Evolutionary conservation across 2,113 vertebrate species (phyloP).

Genomic region (Corynorhinus townsendii): DNA sequence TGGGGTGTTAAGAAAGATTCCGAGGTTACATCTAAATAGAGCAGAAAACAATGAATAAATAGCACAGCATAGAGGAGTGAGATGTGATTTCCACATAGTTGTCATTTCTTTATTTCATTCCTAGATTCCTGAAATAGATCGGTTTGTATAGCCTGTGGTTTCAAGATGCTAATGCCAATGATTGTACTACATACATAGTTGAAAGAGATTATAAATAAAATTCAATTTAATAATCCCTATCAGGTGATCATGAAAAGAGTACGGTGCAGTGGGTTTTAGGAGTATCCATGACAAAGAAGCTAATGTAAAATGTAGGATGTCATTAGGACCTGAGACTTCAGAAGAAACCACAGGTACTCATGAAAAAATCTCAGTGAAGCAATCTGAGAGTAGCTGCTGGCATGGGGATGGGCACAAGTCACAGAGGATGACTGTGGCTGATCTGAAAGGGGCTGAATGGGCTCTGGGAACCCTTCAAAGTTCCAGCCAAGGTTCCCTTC

Average conservation of each 20-base stretch:
- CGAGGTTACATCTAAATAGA: neutral
- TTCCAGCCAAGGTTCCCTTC: neutral
- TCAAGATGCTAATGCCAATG: neutral
- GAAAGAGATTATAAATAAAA: neutral
- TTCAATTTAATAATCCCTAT: neutral
- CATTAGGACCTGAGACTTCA: neutral
- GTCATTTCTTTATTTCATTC: neutral
- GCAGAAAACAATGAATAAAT: neutral
- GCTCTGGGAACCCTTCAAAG: neutral
- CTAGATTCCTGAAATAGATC: neutral
- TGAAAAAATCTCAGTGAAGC: neutral
- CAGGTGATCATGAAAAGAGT: neutral
- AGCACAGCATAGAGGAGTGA: neutral
- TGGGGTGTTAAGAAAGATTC: neutral
- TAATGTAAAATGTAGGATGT: neutral
- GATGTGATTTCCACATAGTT: no score
- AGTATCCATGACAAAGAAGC: neutral
- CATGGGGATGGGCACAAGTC: accelerated
- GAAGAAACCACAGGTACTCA: neutral
- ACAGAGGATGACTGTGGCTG: neutral
- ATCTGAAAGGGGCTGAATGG: neutral
- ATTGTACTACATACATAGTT: neutral
- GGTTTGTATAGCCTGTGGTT: neutral
- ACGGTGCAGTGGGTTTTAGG: neutral
- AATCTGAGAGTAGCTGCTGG: neutral